A percentile compares a stretch with the other conserved stretches of the same genome.
Evolutionary conservation across 2,888 invertebrate genomes (phyloP).

Genomic region (Plebejus argus): DNA sequence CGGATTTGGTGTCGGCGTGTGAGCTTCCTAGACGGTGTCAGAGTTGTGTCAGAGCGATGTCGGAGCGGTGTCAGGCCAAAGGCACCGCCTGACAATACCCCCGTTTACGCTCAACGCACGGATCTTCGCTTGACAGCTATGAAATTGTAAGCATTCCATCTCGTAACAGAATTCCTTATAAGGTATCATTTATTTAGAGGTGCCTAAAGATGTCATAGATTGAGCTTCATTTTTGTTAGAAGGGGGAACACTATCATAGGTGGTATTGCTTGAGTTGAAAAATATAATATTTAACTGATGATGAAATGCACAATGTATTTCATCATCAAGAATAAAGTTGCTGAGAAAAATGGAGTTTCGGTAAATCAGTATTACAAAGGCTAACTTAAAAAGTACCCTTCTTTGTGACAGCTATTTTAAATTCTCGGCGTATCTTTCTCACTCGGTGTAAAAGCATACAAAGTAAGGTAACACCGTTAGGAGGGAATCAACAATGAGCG

Average conservation of each 20-base stretch:
- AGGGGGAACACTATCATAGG: neutral
- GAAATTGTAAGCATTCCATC: constrained; percentile 45
- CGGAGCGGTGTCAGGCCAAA: constrained; percentile 56
- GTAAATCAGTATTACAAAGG: too few relatives aligned
- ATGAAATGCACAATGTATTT: too few relatives aligned
- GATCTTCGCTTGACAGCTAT: constrained; percentile 70
- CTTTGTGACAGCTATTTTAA: neutral
- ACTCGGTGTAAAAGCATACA: constrained; percentile 7
- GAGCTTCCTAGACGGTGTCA: constrained; percentile 57
- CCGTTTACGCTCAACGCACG: constrained; percentile 75
- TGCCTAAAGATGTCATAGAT: neutral
- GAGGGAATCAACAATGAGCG: constrained; percentile 65
- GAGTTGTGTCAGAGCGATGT: constrained; percentile 51
- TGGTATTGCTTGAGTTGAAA: too few relatives aligned
- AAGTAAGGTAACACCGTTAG: constrained; percentile 36
- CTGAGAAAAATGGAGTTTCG: neutral
- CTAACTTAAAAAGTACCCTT: neutral
- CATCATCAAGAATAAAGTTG: neutral
- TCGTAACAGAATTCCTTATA: constrained; percentile 19
- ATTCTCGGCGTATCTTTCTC: neutral
- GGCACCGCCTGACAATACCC: constrained; percentile 71
- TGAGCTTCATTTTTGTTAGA: neutral
- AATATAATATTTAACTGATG: too few relatives aligned
- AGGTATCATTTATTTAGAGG: constrained; percentile 9
- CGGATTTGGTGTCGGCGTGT: constrained; percentile 46